Evolutionary conservation across 2,888 invertebrate genomes (phyloP).

Genomic region (Unio pictorum): DNA sequence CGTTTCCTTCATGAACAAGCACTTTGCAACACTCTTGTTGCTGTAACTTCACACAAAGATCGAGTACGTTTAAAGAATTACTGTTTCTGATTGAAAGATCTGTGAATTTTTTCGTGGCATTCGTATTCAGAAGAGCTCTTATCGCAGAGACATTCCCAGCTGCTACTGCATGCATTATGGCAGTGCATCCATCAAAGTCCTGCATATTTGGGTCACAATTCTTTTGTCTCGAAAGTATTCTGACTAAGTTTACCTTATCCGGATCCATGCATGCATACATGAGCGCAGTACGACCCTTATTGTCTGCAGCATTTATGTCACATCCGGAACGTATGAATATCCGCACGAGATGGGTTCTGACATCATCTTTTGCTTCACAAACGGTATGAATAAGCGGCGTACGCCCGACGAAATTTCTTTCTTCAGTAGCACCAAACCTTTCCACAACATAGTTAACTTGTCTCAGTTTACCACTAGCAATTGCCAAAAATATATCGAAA

Average conservation of each 20-base stretch:
- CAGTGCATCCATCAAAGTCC: constrained; percentile 48
- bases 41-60: constrained; percentile 50
- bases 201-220: constrained; percentile 49
- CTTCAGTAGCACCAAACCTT: constrained; percentile 20
- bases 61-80: constrained; percentile 45
- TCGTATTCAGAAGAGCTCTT: constrained; percentile 40
- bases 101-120: constrained; percentile 36
- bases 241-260: constrained; percentile 47
- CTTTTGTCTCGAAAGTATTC: constrained; percentile 42
- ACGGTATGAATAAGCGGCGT: constrained; percentile 55
- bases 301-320: constrained; percentile 53
- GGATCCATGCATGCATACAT: constrained; percentile 57
- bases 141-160: constrained; percentile 46
- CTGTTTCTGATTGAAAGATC: constrained; percentile 42
- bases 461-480: constrained; percentile 35
- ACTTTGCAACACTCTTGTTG: constrained; percentile 52
- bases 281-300: constrained; percentile 48
- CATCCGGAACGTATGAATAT: constrained; percentile 49
- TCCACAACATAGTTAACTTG: constrained; percentile 27
- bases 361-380: constrained; percentile 47
- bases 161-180: constrained; percentile 51
- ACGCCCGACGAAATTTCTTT: constrained; percentile 35
- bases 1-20: constrained; percentile 47
- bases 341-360: constrained; percentile 51
- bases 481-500: constrained; percentile 32